These are phyloP conservation scores for Liopterus haemorrhoidalis DNA, from an alignment of 2,888 invertebrate genomes.

Conservation along the genomic window DNA sequence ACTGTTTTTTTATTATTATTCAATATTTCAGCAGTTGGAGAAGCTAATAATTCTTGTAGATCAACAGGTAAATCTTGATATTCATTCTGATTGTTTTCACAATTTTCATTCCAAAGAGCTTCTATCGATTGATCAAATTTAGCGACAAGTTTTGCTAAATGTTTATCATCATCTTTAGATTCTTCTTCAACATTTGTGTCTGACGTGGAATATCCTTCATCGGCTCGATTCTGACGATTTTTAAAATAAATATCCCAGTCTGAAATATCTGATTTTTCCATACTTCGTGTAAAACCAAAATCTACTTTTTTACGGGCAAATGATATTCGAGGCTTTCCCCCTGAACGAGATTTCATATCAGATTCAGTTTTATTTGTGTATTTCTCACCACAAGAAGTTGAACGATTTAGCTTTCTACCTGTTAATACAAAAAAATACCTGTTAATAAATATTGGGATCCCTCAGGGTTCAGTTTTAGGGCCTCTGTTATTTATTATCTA, in stretches of 20 bases:
- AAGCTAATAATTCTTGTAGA: constrained; percentile 54
- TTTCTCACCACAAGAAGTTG: constrained; percentile 30
- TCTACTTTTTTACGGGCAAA: constrained; percentile 33
- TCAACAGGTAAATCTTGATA: constrained; percentile 59
- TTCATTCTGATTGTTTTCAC: constrained; percentile 43
- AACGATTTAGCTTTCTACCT: too few relatives aligned
- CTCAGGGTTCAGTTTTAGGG: too few relatives aligned
- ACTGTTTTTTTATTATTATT: constrained; percentile 38
- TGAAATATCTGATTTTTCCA: constrained; percentile 46
- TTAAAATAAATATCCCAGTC: constrained; percentile 54
- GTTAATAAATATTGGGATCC: too few relatives aligned
- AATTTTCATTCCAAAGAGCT: constrained; percentile 55
- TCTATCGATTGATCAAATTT: constrained; percentile 65
- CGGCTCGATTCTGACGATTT: constrained; percentile 41
- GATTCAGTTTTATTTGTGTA: constrained; percentile 24
- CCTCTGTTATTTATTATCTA: too few relatives aligned
- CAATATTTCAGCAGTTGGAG: constrained; percentile 45
- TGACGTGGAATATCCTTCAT: constrained; percentile 52
- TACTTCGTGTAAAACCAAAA: constrained; percentile 31
- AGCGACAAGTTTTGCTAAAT: constrained; percentile 50
- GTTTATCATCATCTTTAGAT: constrained; percentile 35
- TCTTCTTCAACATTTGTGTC: constrained; percentile 48
- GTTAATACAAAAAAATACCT: too few relatives aligned
- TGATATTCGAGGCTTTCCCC: constrained; percentile 24
- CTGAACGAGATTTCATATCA: constrained; percentile 16